Evolutionary conservation across 2,113 vertebrate genomes (phyloP).

Genomic region (Elanoides forficatus): DNA sequence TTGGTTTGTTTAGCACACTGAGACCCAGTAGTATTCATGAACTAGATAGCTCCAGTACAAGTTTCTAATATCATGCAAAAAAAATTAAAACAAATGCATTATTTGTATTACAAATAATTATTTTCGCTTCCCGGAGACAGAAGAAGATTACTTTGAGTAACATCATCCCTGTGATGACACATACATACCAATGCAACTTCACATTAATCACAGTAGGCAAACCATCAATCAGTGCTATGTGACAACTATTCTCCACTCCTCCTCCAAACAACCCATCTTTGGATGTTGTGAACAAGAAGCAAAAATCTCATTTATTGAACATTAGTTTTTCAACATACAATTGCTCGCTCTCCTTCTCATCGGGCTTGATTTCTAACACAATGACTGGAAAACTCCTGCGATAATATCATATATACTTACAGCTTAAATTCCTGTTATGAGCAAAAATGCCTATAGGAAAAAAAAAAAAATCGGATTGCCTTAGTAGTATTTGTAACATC

Average conservation of each 20-base stretch:
- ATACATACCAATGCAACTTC: not conserved
- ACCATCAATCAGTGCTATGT: not conserved
- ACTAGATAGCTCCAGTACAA: not conserved
- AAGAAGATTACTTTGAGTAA: not conserved
- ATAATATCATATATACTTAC: not conserved
- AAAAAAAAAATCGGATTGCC: not conserved
- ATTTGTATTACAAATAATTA: not conserved
- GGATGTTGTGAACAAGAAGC: not conserved
- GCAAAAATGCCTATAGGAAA: not conserved
- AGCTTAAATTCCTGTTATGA: not conserved
- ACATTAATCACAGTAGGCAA: slow-evolving; percentile 11
- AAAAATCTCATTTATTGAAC: not conserved
- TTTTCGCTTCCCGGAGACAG: not conserved
- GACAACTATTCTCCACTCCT: not conserved
- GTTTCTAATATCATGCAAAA: not conserved
- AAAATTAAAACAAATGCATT: not conserved
- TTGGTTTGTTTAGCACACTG: not conserved
- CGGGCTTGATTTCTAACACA: not conserved
- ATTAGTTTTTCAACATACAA: not conserved
- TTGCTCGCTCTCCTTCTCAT: not conserved
- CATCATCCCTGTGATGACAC: not conserved
- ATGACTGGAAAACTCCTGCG: not conserved
- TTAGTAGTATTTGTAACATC: not conserved
- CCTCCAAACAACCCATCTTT: not conserved
- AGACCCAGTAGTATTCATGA: not conserved